Conservation (phyloP, 2,113 vertebrate genomes). For the Platichthys stellatus region DNA sequence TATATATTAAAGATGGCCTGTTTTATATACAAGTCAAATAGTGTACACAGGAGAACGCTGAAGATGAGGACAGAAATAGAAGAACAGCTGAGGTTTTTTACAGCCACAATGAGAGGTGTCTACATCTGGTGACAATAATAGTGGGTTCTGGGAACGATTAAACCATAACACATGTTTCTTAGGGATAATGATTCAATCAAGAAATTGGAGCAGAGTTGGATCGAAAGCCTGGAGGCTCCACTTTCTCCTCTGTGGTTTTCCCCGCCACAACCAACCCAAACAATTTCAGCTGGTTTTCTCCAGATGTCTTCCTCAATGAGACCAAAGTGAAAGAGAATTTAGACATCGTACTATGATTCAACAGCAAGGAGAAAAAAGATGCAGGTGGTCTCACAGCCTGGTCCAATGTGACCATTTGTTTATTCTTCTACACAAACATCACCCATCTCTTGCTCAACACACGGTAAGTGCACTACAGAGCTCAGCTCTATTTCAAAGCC, state of each 20-base stretch:
- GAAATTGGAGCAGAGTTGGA: constrained; percentile 1
- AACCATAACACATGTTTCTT: background rate
- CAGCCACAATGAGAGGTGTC: background rate
- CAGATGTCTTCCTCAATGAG: background rate
- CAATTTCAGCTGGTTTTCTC: constrained; percentile 21
- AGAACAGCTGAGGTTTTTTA: constrained; percentile 3
- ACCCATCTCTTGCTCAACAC: constrained; percentile 41
- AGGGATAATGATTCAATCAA: constrained; percentile 2
- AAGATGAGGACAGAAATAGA: background rate
- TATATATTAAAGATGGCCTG: constrained; percentile 59
- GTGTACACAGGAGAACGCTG: constrained; percentile 18
- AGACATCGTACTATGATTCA: constrained; percentile 11
- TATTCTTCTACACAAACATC: constrained; percentile 47
- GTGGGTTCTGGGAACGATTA: background rate
- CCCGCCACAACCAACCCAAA: background rate
- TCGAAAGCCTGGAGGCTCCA: background rate
- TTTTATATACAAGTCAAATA: constrained; percentile 58
- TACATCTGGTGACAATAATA: background rate
- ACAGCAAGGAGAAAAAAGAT: constrained; percentile 25
- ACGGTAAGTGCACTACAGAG: constrained; percentile 44
- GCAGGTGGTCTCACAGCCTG: constrained; percentile 57
- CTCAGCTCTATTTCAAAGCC: constrained; percentile 55
- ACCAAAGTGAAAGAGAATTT: background rate
- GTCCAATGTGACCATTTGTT: constrained; percentile 58
- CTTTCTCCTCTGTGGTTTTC: constrained; percentile 27